Base-by-base conservation (phyloP, 2,888 invertebrate species). In the Meta bourneti region DNA sequence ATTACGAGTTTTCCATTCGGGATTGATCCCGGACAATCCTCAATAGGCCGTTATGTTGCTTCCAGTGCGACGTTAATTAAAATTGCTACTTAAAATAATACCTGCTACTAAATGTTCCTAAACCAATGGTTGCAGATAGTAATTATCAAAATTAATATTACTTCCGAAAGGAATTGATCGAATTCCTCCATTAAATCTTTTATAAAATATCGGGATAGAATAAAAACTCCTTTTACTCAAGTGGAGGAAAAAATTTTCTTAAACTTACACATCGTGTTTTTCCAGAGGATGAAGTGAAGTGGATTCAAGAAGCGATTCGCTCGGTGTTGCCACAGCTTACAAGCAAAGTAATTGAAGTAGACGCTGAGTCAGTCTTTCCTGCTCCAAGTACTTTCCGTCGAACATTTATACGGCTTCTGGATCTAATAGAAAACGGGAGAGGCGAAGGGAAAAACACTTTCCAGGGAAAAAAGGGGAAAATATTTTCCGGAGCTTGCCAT, bases 351-450 rank as follows among this genome's bases (percentile, higher is more conserved):
- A 75, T 75, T 34, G 13, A 49, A 75, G 75, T 9, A 34, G 75
- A 34, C 75, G 75, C 78, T 6, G 19, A 51, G 52, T 78, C 78
- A 78, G 78, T 61, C 78, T 19, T 52, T 51, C 52, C 52, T 51
- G 78, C 52, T 52, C n/a, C 52, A n/a, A 19, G n/a, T 54, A 52
- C 52, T 78, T n/a, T 20, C 52, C 52, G 13, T 9, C 19, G 13
- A 75, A 75, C 52, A 9, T 75, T 78, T 78, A 51, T 78, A 78
- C 51, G 78, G 78, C 78, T 78, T 78, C 78, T 51, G 52, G 52
- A n/a, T 78, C 52, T 20, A 51, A 78, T 20, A 20, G 20, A 52
- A 54, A 4, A 19, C 19, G 19, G 75, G 34, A 49, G 75, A 49
- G 75, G 13, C 9, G 75, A 75, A 34, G 75, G 19, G 20, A 78